Base-by-base conservation (phyloP, 2,888 invertebrate genomes). In the Phytoseiulus persimilis region DNA sequence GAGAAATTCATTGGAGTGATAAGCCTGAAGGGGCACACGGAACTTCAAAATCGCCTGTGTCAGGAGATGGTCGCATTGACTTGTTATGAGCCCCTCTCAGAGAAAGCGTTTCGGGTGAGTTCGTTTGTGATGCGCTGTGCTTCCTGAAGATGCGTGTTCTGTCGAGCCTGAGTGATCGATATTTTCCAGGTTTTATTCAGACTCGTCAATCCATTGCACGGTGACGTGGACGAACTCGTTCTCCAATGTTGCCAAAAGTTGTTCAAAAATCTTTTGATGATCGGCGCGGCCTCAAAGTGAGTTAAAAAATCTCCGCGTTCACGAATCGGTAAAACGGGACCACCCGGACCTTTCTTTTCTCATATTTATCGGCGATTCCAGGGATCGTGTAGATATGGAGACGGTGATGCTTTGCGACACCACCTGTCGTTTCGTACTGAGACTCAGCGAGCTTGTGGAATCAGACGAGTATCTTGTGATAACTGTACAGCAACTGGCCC, bases 401-500 rank as follows among this genome's bases (percentile, higher is more conserved):
- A 87, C 45, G 39, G 87, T 87, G n/a, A 87, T 39, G 87, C 39
- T 45, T 32, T 45, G 87, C 6, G 87, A 87, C 45, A 32, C 87
- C 14, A 87, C 39, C 33, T 87, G 32, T n/a, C 87, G 87, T 23
- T 87, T 87, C 33, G 28, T 87, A n/a, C 28, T 87, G 87, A n/a
- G 23, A n/a, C 32, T 87, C n/a, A n/a, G 87, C 39, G 87, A 33
- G 3, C 32, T 28, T 5, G 87, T 87, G 1, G 33, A 87, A 33
- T 39, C n/a, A n/a, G 87, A 87, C 33, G 87, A 87, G 6, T 87
- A 87, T n/a, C 32, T 87, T 45, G 33, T 87, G n/a, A 45, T 87
- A 33, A 87, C 87, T n/a, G 45, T 87, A n/a, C 87, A 87, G 31
- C 87, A 87, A 45, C 18, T 87, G 33, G 87, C 87, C 0, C 32